Evolutionary conservation across 2,797 vertebrate species (phyloP), one percentile per base, ranked within the genome.

Genomic region (Poecilia wingei): DNA sequence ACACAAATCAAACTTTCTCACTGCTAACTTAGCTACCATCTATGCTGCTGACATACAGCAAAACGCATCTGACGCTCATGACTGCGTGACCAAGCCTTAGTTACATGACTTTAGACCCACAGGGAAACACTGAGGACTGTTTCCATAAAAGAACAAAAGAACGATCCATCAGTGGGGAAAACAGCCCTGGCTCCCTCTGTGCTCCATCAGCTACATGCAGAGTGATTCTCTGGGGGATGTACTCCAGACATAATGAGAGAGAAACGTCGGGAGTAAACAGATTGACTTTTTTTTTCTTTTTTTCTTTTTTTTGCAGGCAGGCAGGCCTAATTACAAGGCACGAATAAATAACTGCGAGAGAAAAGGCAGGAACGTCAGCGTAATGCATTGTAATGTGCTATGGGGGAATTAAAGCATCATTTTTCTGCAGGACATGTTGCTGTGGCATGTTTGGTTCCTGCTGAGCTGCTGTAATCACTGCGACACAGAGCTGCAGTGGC

Each of bases 201-300:
- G 83, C 83, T 88, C 81, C 3, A 77, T 66, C 77, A 88, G 81
- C 92, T 91, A 81, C 91, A 91, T 90, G 85, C 89, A 86, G 90
- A 86, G 88, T 84, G 80, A 92, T 88, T 86, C 93, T 89, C 91
- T 2, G 39, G 87, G 86, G 91, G 83, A 87, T 85, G 86, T 90
- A 89, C 91, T 92, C 81, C 90, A 91, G 89, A 91, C 88, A 86
- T 94, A 95, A 94, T 94, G 92, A 94, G 92, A 92, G 93, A 92
- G 91, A 94, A 94, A 91, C 88, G 89, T 87, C 5, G 70, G 79
- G 80, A 79, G 89, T 92, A 94, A 94, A 95, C 93, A 95, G 94
- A 95, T 95, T 49, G 85, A 87, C 92, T 91, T 92, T 90, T 92
- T 83, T 88, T 85, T 82, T 80, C 79, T 87, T 86, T 87, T 83